Evolutionary conservation across 2,113 vertebrate species (phyloP), one percentile per base, ranked within the genome.

Genomic region (Serilophus lunatus): DNA sequence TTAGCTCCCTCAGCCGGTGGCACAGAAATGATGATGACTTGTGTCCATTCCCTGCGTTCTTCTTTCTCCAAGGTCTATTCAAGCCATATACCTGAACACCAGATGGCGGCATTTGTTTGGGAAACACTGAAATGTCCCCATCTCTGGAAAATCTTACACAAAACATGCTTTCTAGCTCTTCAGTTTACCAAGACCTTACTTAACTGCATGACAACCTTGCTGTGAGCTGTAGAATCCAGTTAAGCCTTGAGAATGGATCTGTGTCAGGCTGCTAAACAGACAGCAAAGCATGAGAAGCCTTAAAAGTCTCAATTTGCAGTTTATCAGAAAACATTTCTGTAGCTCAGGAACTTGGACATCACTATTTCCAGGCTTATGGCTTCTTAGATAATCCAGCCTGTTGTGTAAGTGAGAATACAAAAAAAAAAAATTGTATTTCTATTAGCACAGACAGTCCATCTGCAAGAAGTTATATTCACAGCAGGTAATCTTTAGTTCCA

Each of bases 101-200:
- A 96, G 96, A 63, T 96, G 96, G 96, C 90, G 68, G 75, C 88
- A 96, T 96, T 88, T 95, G 90, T 93, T 96, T 96, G 93, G 54
- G 84, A 95, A 94, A 96, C 33, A 76, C 40, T 59, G 28, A n/a
- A 69, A 74, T 49, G 63, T 92, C 66, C 47, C 31, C 40, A 33
- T 82, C 19, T 91, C 68, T 65, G 77, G n/a, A 63, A 60, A 45
- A 28, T 42, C 1, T 40, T 61, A 13, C 0, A 18, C 31, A 71
- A 60, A 47, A 91, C 7, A 8, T 59, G 33, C 51, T 76, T 89
- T 38, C n/a, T 31, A 47, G 38, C 44, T 79, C 51, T 42, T 44
- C 45, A 40, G 25, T 29, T 83, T 82, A 45, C 63, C 42, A 31
- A 56, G 50, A 82, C 23, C 4, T 59, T 63, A 12, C 24, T 69